Evolutionary conservation across 2,797 vertebrate species (phyloP), one percentile per base, ranked within the genome.

Genomic region (Sebastes taczanowskii): DNA sequence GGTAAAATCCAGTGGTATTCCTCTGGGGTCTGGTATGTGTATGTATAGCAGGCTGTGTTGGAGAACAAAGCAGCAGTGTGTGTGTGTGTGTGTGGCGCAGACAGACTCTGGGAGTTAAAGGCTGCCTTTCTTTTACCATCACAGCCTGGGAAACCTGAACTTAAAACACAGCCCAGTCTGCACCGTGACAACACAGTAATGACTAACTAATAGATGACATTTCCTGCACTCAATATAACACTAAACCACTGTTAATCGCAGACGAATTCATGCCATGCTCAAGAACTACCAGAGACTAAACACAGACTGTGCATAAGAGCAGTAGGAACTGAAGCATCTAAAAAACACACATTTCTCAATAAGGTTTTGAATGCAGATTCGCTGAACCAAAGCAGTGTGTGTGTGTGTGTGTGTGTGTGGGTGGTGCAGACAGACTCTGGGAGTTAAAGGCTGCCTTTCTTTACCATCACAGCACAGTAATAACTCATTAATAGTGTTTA

Each of bases 61-160:
- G 55, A 76, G 84, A 90, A 90, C 86, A 90, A 90, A 88, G 89
- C 82, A 10, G 73, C 78, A 83, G 78, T 76, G 84, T 27, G 27
- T 27, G 27, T 76, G 84, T 27, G 27, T 27, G 27, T 77, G 78
- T 71, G 82, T 10, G 84, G 1, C 25, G 84, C 74, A 78, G 80
- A 74, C 71, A 4, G 71, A 8, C 65, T 32, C 8, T 2, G 60
- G 60, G 67, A 74, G 42, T 74, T 82, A 76, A 87, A 82, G 72
- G 60, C 85, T 58, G 71, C 69, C 83, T 86, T 71, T 74, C 61
- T 83, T 83, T 62, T 30, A 60, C 74, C 72, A 46, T 42, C 66
- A 27, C 71, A 71, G 78, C 38, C 74, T 53, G 53, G 9, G 71
- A 74, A 86, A 85, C 82, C 71, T 7, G 63, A 85, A 65, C 22